Base-by-base conservation (phyloP, 2,888 invertebrate genomes). In the Catonia carolina region DNA sequence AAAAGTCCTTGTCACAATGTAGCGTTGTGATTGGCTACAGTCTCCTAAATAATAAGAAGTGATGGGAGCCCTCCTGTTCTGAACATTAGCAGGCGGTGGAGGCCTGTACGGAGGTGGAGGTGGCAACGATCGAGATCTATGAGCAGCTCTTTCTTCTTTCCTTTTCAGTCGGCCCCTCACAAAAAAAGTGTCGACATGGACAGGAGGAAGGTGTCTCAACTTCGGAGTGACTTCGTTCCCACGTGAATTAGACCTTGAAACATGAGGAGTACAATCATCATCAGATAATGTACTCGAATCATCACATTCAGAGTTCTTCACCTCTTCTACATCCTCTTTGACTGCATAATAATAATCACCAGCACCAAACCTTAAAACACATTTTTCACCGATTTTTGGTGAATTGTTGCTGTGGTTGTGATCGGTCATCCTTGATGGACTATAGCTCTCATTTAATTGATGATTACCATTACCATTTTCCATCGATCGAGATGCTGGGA, bases 171-270 rank as follows among this genome's bases (percentile, higher is more conserved):
- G 63, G 36, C 67, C 69, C 15, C 68, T 63, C 12, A 67, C 64
- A 51, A 63, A 67, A 48, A 54, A 64, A 18, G 62, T 77, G 64
- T 76, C 80, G 64, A 82, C 78, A 66, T 83, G 83, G 22, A 82
- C 83, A 1, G 82, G 82, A 55, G 82, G 82, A 63, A 81, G 75
- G 67, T 70, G 59, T 64, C 66, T 53, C 67, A 65, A 51, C 53
- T 59, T 58, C 1, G 63, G 61, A 20, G 63, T 63, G 33, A 72
- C 71, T 54, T 73, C 73, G 55, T 76, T 75, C 3, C 75, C 72
- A n/a, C 74, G 66, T 10, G 73, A 73, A 62, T 74, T 74, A 36
- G 73, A 73, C 17, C 74, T 66, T 6, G 74, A 74, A 6, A 74
- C 72, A 59, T 74, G 74, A 2, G 74, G 74, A 1, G 74, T 74